Evolutionary conservation across 1,140 invertebrate genomes (phyloP).

Genomic region (Penaeus vannamei): DNA sequence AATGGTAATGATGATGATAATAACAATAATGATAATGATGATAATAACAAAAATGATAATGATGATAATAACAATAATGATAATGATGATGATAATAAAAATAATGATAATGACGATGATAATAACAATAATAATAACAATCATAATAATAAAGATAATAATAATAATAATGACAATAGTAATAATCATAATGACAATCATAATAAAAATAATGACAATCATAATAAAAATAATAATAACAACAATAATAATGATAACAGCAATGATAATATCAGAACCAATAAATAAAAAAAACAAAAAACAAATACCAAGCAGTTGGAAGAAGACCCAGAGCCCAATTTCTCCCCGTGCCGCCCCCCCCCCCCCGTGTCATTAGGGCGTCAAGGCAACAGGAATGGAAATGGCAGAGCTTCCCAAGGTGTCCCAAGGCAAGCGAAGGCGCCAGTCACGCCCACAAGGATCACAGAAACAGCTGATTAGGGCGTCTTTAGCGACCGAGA

Average conservation of each 20-base stretch:
- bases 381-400: too few species aligned
- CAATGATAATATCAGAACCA: neutral
- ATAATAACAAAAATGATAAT: conserved; percentile 23
- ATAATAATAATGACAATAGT: conserved; percentile 23
- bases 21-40: conserved; percentile 26
- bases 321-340: too few species aligned
- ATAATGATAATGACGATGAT: conserved; percentile 17
- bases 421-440: too few species aligned
- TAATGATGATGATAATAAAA: conserved; percentile 2
- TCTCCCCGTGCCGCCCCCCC: too few species aligned
- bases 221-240: conserved; percentile 23
- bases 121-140: conserved; percentile 10
- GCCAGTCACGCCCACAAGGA: too few species aligned
- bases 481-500: too few species aligned
- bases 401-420: too few species aligned
- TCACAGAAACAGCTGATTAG: too few species aligned
- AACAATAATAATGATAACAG: conserved; percentile 28
- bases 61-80: conserved; percentile 32
- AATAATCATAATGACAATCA: conserved; percentile 4
- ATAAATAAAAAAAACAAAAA: neutral
- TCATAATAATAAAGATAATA: conserved; percentile 8
- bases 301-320: too few species aligned
- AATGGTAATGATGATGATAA: conserved; percentile 10
- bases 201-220: conserved; percentile 25
- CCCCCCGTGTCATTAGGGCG: too few species aligned